Evolutionary conservation across 1,140 invertebrate species (phyloP), one percentile per base, ranked within the genome.

Genomic region (Melanaphis sacchari): DNA sequence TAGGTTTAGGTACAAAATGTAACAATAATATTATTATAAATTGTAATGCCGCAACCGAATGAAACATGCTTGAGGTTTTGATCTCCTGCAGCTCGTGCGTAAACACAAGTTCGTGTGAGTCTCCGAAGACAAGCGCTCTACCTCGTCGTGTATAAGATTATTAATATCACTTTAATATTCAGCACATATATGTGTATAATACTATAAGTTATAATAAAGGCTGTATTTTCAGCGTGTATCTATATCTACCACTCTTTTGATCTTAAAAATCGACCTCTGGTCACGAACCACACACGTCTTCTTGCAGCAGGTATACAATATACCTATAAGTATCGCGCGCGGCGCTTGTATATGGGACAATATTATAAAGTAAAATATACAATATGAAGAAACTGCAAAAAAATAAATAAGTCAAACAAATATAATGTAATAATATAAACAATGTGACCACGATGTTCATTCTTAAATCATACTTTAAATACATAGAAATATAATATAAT

Each of bases 211-310:
- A 76, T n/a, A 76, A n/a, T 76, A 76, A 76, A 76, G 76, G 31
- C n/a, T 40, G n/a, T n/a, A 41, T 41, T 43, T 91, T 76, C 54
- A 38, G 9, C 38, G 9, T 43, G n/a, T 76, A 59, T 40, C 4
- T 18, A 18, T 66, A 66, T n/a, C 11, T 18, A 9, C 49, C 59
- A 40, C 54, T 91, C 90, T n/a, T 66, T 91, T 91, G 90, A 91
- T 91, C 90, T 91, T n/a, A 4, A 91, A 91, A 91, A 91, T 66
- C 59, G 59, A 91, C 54, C 90, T 76, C 59, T 91, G 90, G 59
- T 91, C 90, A 91, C 90, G 90, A 91, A 91, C 90, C 90, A 43
- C 66, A 91, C 52, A 91, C 66, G 90, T 91, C 26, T 76, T n/a
- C 59, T 40, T 46, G 38, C 40, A 7, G n/a, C 21, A 18, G 40